Conservation (phyloP, 2,797 vertebrate genomes). For the Gobio occitaniae region DNA sequence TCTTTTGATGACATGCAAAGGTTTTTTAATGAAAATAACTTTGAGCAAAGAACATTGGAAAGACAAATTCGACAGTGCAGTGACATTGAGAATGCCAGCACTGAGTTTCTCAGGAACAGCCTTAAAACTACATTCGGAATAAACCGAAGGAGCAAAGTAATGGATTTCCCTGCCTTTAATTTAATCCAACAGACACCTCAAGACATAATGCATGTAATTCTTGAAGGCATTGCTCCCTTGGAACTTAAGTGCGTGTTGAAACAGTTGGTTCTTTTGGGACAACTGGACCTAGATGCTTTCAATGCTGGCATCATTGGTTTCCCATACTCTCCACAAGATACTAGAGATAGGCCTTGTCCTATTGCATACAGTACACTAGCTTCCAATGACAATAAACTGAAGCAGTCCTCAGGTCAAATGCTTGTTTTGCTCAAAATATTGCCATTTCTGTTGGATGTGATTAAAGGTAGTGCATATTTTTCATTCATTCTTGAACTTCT, state of each 20-base stretch:
- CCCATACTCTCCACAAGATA: slow-evolving; percentile 29
- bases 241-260: slow-evolving; percentile 44
- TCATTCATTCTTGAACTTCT: no score
- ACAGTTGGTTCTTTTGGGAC: slow-evolving; percentile 29
- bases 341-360: not conserved
- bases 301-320: slow-evolving; percentile 21
- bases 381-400: slow-evolving; percentile 38
- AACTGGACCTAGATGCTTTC: slow-evolving; percentile 32
- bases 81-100: slow-evolving; percentile 40
- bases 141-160: slow-evolving; percentile 29
- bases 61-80: slow-evolving; percentile 33
- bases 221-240: slow-evolving; percentile 45
- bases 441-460: no score
- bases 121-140: slow-evolving; percentile 27
- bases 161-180: slow-evolving; percentile 29
- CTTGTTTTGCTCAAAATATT: not conserved
- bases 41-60: slow-evolving; percentile 41
- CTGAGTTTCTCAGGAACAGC: slow-evolving; percentile 27
- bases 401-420: slow-evolving; percentile 38
- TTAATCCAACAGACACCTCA: slow-evolving; percentile 38
- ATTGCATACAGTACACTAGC: slow-evolving; percentile 14
- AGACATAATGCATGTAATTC: slow-evolving; percentile 42
- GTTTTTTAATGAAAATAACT: slow-evolving; percentile 39
- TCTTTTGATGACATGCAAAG: slow-evolving; percentile 46
- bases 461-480: no score